phyloP scores from a whole-genome alignment of 2,797 vertebrate genomes.

The Heliangelus exortis region DNA sequence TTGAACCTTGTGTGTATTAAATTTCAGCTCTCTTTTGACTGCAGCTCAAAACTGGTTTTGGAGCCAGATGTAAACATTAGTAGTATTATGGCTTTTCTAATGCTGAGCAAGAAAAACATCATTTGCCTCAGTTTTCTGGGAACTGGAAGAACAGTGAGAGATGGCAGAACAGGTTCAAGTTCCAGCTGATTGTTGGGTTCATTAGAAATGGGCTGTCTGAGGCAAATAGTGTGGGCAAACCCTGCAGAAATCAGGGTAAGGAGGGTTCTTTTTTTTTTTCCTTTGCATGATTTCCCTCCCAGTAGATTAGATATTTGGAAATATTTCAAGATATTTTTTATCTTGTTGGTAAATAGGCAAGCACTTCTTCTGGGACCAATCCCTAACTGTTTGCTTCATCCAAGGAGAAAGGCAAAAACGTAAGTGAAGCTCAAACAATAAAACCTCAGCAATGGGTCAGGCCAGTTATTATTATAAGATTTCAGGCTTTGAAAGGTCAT shows the following conservation, averaged over 20 bases:
- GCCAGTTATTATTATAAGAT: slow-evolving; percentile 62
- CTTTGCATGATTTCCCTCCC: not conserved
- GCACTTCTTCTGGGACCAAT: slow-evolving; percentile 52
- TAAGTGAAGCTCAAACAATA: slow-evolving; percentile 60
- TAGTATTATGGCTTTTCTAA: slow-evolving; percentile 50
- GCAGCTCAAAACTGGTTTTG: slow-evolving; percentile 47
- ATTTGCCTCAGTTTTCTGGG: slow-evolving; percentile 48
- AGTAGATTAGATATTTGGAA: slow-evolving; percentile 5
- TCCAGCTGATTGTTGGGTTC: slow-evolving; percentile 48
- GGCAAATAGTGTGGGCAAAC: not conserved
- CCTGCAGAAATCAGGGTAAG: not conserved
- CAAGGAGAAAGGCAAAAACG: slow-evolving; percentile 33
- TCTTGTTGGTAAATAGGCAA: slow-evolving; percentile 50
- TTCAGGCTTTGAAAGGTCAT: slow-evolving; percentile 70
- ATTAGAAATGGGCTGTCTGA: slow-evolving; percentile 18
- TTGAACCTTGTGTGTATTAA: slow-evolving; percentile 2
- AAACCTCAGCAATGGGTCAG: slow-evolving; percentile 50
- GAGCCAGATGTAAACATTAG: slow-evolving; percentile 42
- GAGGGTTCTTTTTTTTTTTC: not conserved
- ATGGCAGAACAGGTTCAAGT: slow-evolving; percentile 42
- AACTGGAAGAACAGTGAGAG: slow-evolving; percentile 41
- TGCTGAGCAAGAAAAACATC: slow-evolving; percentile 39
- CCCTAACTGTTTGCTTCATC: slow-evolving; percentile 18
- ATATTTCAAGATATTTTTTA: slow-evolving; percentile 19
- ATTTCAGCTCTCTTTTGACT: slow-evolving; percentile 57